Conservation (phyloP, 2,888 invertebrate species). For the Metacarcinus magister region DNA sequence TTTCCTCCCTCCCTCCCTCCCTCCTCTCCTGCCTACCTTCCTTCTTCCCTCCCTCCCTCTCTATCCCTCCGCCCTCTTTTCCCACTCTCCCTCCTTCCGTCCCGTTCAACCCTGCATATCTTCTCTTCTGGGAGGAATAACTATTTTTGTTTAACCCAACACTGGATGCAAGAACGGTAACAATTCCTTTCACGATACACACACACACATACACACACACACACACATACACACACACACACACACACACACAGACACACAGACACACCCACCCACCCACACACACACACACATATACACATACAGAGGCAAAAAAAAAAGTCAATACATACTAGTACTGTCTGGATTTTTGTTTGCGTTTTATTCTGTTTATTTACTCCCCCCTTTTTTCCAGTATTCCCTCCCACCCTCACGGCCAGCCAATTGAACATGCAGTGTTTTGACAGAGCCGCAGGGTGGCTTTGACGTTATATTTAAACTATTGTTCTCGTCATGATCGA, state of each 20-base stretch:
- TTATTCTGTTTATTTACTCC: neutral
- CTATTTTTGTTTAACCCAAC: neutral
- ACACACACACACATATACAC: neutral
- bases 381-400: neutral
- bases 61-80: neutral
- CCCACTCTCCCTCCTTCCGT: neutral
- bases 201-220: slow-evolving; percentile 41
- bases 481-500: slow-evolving; percentile 62
- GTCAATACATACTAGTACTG: neutral
- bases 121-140: slow-evolving; percentile 4
- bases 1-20: neutral
- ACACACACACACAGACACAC: slow-evolving; percentile 15
- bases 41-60: neutral
- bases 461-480: slow-evolving; percentile 60
- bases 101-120: neutral
- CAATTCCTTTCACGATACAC: neutral
- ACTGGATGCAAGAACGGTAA: slow-evolving; percentile 16
- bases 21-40: neutral
- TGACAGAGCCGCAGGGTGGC: slow-evolving; percentile 34
- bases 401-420: slow-evolving; percentile 23
- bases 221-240: slow-evolving; percentile 29
- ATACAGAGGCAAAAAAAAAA: neutral
- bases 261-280: neutral
- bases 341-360: neutral
- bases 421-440: slow-evolving; percentile 64